Percentiles rank a stretch among this genome's conserved stretches.
Conservation (phyloP, 2,888 invertebrate species). For the Drosophila meridiana region DNA sequence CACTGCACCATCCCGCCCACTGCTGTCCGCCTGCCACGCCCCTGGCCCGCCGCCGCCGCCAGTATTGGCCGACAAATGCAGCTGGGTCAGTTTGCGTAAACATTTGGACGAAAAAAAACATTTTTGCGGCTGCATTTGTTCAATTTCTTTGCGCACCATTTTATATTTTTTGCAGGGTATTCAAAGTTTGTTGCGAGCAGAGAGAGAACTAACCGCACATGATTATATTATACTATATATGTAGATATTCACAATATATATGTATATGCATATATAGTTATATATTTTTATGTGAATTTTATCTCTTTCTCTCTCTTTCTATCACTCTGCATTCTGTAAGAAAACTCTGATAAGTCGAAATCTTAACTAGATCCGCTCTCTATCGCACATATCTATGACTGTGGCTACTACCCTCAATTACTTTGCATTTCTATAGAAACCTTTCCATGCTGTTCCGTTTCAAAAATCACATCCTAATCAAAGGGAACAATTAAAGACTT, state of each 20-base stretch:
- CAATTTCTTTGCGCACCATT: conserved; percentile 21
- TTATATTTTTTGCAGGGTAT: not conserved
- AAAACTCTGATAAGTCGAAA: not conserved
- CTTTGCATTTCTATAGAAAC: not conserved
- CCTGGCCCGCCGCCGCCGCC: not conserved
- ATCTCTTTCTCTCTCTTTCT: not conserved
- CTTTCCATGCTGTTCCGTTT: not conserved
- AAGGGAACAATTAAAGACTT: conserved; percentile 10
- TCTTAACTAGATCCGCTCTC: not conserved
- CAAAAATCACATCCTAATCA: not conserved
- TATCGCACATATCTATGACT: not conserved
- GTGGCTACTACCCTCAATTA: not conserved
- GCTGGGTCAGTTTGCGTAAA: conserved; percentile 34
- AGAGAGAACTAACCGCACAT: not conserved
- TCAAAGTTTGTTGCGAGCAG: not conserved
- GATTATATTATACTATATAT: no score
- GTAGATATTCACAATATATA: no score
- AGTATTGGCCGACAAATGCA: not conserved
- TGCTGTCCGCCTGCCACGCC: not conserved
- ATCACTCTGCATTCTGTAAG: not conserved
- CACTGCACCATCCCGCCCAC: not conserved
- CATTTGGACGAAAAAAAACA: conserved; percentile 25
- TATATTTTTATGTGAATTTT: not conserved
- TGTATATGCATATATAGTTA: not conserved
- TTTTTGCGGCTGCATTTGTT: conserved; percentile 43